Evolutionary conservation across 2,797 vertebrate species (phyloP), one percentile per base, ranked within the genome.

Genomic region (Neoniphon sammara): DNA sequence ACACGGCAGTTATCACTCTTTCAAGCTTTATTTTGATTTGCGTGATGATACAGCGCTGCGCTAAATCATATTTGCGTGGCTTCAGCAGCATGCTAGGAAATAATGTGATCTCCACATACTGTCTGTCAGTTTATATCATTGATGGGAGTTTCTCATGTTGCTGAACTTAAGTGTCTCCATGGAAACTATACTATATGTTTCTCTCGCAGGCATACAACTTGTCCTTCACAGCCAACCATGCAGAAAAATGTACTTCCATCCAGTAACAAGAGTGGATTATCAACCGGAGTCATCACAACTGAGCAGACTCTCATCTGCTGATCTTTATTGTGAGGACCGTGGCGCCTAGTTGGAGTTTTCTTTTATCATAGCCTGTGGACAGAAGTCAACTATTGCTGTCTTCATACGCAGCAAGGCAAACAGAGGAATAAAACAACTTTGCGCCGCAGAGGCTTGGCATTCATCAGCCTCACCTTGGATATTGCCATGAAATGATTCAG

Each of bases 1-100:
- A 79, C 58, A 30, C 36, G 55, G 52, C 66, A 78, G 62, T 84
- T 86, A 86, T 85, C 72, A 78, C 80, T 78, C 61, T 68, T 53
- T 80, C 36, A 70, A 49, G 61, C 44, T 62, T 85, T 58, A 61
- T 75, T 81, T 73, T 75, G 81, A 83, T 77, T 73, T 81, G 59
- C 77, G 76, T 20, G 30, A 27, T 46, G 50, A 47, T 56, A 68
- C 17, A 62, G 25, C 42, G 23, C 61, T 4, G 10, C 21, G 17
- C 61, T 85, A 74, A 85, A 89, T 87, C 82, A 83, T 70, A 70
- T 59, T 46, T 65, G 49, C 54, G 61, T 67, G 53, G 34, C 17
- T 25, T 50, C 46, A 34, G 10, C 60, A 15, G 23, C 47, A 30
- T 8, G 52, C 15, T 54, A 21, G 17, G 50, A 55, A 50, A 62